Base-by-base conservation (phyloP, 2,113 vertebrate species). In the Raja brachyura region DNA sequence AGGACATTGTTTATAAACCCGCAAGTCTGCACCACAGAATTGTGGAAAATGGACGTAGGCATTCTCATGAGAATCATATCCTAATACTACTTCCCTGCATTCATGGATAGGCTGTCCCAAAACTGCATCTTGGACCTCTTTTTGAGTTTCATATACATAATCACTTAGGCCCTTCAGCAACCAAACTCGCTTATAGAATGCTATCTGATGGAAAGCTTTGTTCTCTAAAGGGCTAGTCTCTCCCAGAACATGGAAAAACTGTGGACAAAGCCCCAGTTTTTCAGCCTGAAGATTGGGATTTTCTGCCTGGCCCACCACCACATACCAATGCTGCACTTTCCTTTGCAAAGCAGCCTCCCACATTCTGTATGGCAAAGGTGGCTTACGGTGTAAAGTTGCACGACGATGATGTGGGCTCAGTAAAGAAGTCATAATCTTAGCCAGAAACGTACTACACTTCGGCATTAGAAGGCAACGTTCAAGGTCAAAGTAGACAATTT, bases 41-140 rank as follows among this genome's bases (percentile, higher is more conserved):
- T 99, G 99, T 54, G 99, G 99, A 93, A 99, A 99, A 95, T 99
- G 99, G 94, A 99, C 97, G 93, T 99, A 99, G 0, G 98, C 97
- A 93, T 99, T 98, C 93, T 99, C 98, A 93, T 97, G 96, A 93
- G 96, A 96, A 94, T 99, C 99, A 28, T 99, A 99, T 88, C 99
- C 99, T 94, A 99, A 96, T 95, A 99, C 98, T 93, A 99, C 98
- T 96, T 99, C 99, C 93, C 99, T 96, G 95, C 99, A 99, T 95
- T 99, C 99, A 59, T 99, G 99, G 93, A 99, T 99, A 94, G 99
- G 99, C 93, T 99, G 98, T 79, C 97, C 96, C 25, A 99, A 97
- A 63, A 99, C 97, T 0, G 98, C 97, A 94, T 98, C 97, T 95
- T 99, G 99, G 90, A 99, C 98, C 94, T 98, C 97, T 94, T 97